Evolutionary conservation across 1,140 invertebrate genomes (phyloP).

Genomic region (Euura saliciscinereae): DNA sequence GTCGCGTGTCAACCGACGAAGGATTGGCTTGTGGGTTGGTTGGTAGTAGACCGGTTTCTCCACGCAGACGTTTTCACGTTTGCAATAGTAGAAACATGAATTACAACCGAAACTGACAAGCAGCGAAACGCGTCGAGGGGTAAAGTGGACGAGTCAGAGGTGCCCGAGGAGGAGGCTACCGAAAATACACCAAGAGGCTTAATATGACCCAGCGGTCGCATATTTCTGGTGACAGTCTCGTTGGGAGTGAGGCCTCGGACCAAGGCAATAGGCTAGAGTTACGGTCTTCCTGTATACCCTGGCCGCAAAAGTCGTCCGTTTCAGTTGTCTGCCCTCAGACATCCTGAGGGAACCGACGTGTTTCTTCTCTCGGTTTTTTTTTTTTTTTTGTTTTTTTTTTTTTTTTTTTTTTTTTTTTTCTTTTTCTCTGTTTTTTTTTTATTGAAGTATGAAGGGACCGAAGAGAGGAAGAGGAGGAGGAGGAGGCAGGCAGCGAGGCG

Average conservation of each 20-base stretch:
- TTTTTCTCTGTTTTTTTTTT: too few relatives aligned
- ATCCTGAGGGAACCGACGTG: not conserved
- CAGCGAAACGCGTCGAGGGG: not conserved
- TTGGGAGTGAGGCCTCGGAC: slow-evolving; percentile 9
- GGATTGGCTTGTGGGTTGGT: too few relatives aligned
- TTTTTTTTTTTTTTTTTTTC: too few relatives aligned
- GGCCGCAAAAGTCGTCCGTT: slow-evolving; percentile 3
- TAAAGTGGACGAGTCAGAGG: slow-evolving; percentile 17
- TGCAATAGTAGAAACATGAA: not conserved
- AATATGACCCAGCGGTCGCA: slow-evolving; percentile 27
- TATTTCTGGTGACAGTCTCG: slow-evolving; percentile 22
- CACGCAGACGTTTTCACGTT: too few relatives aligned
- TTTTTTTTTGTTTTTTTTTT: not conserved
- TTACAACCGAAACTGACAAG: not conserved
- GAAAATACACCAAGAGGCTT: not conserved
- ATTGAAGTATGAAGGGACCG: too few relatives aligned
- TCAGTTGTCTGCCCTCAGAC: not conserved
- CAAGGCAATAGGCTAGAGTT: slow-evolving; percentile 17
- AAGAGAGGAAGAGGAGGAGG: too few relatives aligned
- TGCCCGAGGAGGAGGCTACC: not conserved
- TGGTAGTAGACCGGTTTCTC: too few relatives aligned
- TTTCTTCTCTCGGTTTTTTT: not conserved
- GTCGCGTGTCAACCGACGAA: too few relatives aligned
- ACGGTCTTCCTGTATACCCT: not conserved
- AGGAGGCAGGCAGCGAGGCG: too few relatives aligned